Base-by-base conservation (phyloP, 1,140 invertebrate species). In the Drosophila sproati region DNA sequence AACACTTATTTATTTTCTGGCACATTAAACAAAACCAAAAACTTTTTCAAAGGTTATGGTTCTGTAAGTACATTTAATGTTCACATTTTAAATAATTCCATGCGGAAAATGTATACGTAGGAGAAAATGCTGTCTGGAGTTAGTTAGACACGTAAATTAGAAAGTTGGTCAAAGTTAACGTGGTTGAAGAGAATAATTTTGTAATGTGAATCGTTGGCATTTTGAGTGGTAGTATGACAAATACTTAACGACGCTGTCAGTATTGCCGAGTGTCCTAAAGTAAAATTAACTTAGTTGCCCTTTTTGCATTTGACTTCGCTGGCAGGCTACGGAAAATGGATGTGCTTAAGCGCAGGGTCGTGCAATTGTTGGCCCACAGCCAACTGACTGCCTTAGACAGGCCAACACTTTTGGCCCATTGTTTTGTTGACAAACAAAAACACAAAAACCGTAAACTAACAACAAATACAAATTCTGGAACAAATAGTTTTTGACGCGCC, bases 401-500 rank as follows among this genome's bases (percentile, higher is more conserved):
- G 78, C 82, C 75, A 82, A 86, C 82, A 82, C 79, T 86, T 86
- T 87, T 88, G 62, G 76, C 70, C 80, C 69, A 71, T 88, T 82
- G 79, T 86, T 77, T 72, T 71, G 63, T 73, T 76, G 74, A 82
- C 64, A 62, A 41, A 68, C 39, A 52, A 28, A 64, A 64, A 51
- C 37, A 48, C 34, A 66, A 6, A 31, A 32, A 48, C 34, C 39
- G 45, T 37, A 35, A 55, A 59, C 47, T 32, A 62, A 82, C 62
- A 76, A 67, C 43, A 76, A 73, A 79, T 75, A 82, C 63, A 82
- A 86, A 77, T 86, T 68, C 72, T 56, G 72, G 51, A 78, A 56
- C 76, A 75, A 86, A 86, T 82, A 87, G 71, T 82, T 86, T 87
- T 82, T 86, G 79, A 86, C 79, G 82, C 79, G 76, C 71, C 57